Base-by-base conservation (phyloP, 2,797 vertebrate species). In the Linurgus olivaceus region DNA sequence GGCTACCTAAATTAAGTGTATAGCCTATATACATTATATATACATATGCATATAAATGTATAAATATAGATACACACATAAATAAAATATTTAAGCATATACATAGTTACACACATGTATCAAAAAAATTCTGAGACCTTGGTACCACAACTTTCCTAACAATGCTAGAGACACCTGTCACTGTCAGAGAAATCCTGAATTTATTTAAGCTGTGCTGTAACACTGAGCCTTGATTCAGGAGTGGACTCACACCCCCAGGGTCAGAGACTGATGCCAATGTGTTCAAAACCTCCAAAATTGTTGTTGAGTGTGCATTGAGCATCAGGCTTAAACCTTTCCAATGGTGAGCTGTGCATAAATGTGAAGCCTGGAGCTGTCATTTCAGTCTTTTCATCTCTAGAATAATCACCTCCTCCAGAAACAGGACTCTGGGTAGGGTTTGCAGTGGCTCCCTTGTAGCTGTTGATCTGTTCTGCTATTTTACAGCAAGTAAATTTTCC, bases 401-500 rank as follows among this genome's bases (percentile, higher is more conserved):
- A 84, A 75, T 68, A 91, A 88, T 61, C 25, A 59, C 47, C 14
- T 72, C 7, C 55, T 76, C 62, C 61, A 58, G 72, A 74, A 74
- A 31, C 28, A 68, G 51, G 73, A 75, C 40, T 62, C 65, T 67
- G 72, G 28, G 48, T 51, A 81, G 45, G 62, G 31, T 88, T 89
- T 92, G 79, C 74, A 80, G 3, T 44, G 0, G 0, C 73, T 94
- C 38, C 71, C 74, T 74, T 31, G 42, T 63, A 93, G 91, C 74
- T 7, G 9, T 93, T 29, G 21, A 82, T 93, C 54, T 73, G 89
- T 91, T 94, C 90, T 0, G 4, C 63, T 91, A 48, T 95, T 96
- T 96, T 90, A 89, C 86, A 91, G 90, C 52, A 61, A 96, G 93
- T 92, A 97, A 93, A 97, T 97, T 96, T 96, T 95, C 95, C 94